phyloP scores from a whole-genome alignment of 2,797 vertebrate genomes.

The Lepus townsendii region DNA sequence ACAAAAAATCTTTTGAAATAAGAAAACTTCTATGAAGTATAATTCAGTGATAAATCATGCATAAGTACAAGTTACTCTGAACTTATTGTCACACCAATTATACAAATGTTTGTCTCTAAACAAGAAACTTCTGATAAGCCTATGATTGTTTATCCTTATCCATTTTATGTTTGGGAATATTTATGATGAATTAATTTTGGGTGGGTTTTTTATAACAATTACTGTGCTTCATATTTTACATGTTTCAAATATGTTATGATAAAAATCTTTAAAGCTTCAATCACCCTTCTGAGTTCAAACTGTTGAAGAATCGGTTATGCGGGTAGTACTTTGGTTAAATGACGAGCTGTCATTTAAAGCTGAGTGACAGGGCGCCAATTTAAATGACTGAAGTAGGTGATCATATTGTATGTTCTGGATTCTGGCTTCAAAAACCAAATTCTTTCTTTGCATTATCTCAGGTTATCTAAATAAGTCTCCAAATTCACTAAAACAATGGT shows the following conservation, averaged over 20 bases:
- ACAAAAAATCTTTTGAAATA: neutral
- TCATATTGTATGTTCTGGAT: neutral
- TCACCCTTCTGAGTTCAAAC: neutral
- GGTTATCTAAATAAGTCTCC: neutral
- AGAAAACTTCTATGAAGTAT: neutral
- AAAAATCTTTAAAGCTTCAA: neutral
- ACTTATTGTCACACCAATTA: neutral
- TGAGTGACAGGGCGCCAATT: neutral
- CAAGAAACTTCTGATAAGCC: neutral
- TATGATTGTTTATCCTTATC: constrained; percentile 36
- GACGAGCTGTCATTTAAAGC: neutral
- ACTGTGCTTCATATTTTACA: constrained; percentile 37
- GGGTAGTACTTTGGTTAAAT: neutral
- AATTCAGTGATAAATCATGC: neutral
- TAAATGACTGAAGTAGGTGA: constrained; percentile 2
- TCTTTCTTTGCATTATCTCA: neutral
- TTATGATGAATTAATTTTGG: neutral
- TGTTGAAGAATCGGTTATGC: neutral
- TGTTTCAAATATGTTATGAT: constrained; percentile 22
- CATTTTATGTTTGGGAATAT: constrained; percentile 11
- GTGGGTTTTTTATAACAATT: neutral
- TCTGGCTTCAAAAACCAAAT: neutral
- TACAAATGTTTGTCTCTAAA: constrained; percentile 25
- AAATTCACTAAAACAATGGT: neutral
- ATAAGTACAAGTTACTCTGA: neutral